Conservation (phyloP, 1,140 invertebrate genomes). For the Sitodiplosis mosellana region DNA sequence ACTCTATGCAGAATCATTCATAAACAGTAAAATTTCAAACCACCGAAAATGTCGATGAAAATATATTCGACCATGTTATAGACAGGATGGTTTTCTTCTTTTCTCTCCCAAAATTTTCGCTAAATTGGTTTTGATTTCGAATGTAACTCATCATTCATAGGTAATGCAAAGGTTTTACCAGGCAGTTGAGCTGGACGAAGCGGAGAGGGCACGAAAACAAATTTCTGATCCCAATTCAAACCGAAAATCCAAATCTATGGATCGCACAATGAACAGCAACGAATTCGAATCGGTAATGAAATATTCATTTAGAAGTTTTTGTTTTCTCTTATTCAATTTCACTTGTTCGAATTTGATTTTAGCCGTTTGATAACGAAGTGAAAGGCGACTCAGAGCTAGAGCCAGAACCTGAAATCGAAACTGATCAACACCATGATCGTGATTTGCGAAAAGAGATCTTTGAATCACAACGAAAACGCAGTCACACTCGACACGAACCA, state of each 20-base stretch:
- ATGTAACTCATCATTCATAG: conserved; percentile 13
- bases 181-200: conserved; percentile 50
- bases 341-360: background rate
- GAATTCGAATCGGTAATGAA: background rate
- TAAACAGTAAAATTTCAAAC: conserved; percentile 52
- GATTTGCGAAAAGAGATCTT: background rate
- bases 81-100: background rate
- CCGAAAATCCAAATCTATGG: too few relatives aligned
- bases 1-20: conserved; percentile 58
- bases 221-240: too few relatives aligned
- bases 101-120: background rate
- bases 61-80: background rate
- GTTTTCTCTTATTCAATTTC: background rate
- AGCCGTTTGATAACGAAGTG: background rate
- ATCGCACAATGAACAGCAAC: background rate
- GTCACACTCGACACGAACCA: background rate
- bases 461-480: background rate
- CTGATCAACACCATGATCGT: background rate
- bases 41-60: conserved; percentile 29
- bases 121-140: background rate
- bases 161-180: conserved; percentile 62
- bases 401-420: background rate
- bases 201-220: conserved; percentile 26
- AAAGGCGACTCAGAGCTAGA: background rate
- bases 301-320: background rate